A percentile compares a stretch with the other conserved stretches of the same genome.
These are phyloP conservation scores for Monochamus saltuarius DNA, from an alignment of 1,140 invertebrate species.

Conservation along the genomic window DNA sequence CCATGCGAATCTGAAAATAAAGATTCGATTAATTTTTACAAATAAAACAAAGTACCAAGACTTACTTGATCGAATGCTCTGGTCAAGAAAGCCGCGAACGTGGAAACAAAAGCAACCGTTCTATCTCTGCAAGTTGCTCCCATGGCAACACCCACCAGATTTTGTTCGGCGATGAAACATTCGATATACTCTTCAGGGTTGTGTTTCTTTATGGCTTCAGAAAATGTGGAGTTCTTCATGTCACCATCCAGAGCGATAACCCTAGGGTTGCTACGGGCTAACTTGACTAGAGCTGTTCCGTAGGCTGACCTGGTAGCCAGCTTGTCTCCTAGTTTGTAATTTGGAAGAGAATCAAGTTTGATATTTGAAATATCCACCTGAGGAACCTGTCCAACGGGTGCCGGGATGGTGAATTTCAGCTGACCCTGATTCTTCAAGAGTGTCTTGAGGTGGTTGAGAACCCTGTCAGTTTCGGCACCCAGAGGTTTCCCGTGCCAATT, in stretches of 20 bases:
- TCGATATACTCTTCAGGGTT: constrained; percentile 83
- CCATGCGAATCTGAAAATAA: constrained; percentile 88
- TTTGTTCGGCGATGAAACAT: constrained; percentile 99
- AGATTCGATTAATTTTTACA: constrained; percentile 15
- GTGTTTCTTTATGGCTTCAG: constrained; percentile 85
- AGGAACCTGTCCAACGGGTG: constrained; percentile 68
- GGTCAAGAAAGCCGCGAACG: constrained; percentile 97
- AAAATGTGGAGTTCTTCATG: constrained; percentile 98
- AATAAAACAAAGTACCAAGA: neutral
- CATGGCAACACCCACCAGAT: constrained; percentile 93
- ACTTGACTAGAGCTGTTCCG: constrained; percentile 81
- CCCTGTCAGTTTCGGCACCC: constrained; percentile 74
- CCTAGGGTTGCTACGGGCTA: constrained; percentile 77
- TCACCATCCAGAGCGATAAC: constrained; percentile 94
- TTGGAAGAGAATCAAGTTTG: constrained; percentile 77
- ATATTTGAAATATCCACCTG: constrained; percentile 72
- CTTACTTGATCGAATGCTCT: constrained; percentile 89
- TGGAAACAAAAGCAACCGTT: constrained; percentile 89
- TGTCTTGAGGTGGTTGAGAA: constrained; percentile 70
- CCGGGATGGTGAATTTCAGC: constrained; percentile 46
- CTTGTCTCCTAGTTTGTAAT: constrained; percentile 76
- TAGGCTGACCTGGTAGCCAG: constrained; percentile 94
- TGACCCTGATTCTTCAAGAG: constrained; percentile 63
- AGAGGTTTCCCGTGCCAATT: constrained; percentile 98
- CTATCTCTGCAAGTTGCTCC: constrained; percentile 87